Conservation (phyloP, 1,140 invertebrate species). For the Drosophila mayri region DNA sequence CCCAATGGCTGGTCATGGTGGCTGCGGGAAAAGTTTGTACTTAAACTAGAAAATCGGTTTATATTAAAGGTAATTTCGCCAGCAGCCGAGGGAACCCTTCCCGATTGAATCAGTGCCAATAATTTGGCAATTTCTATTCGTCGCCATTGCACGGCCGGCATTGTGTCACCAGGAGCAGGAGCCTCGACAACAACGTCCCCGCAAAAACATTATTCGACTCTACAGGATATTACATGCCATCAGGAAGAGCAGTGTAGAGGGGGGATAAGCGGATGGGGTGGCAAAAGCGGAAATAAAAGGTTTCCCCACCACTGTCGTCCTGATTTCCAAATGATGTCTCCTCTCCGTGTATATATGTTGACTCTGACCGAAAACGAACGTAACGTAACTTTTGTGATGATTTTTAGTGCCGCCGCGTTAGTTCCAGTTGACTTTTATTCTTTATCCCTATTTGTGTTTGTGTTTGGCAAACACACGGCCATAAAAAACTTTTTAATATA, state of each 20-base stretch:
- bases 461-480: constrained; percentile 64
- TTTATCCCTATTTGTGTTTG: constrained; percentile 53
- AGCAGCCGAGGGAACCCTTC: constrained; percentile 36
- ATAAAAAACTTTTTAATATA: constrained; percentile 79
- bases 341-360: constrained; percentile 34
- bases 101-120: constrained; percentile 79
- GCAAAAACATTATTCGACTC: constrained; percentile 62
- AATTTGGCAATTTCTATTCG: constrained; percentile 80
- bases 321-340: constrained; percentile 26
- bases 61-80: constrained; percentile 47
- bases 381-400: constrained; percentile 73
- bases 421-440: constrained; percentile 52
- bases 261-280: constrained; percentile 6
- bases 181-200: constrained; percentile 35
- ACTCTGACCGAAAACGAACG: constrained; percentile 42
- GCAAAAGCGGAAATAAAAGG: constrained; percentile 51
- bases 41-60: constrained; percentile 28
- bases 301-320: constrained; percentile 41
- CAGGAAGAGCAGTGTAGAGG: background rate
- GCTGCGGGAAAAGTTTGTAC: constrained; percentile 13
- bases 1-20: constrained; percentile 5
- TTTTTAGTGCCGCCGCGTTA: constrained; percentile 68
- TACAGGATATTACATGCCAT: constrained; percentile 62
- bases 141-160: constrained; percentile 58
- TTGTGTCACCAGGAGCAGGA: constrained; percentile 48